Percentiles rank a stretch among this genome's conserved stretches.
phyloP scores from a whole-genome alignment of 2,797 vertebrate species.

The Capromys pilorides region DNA sequence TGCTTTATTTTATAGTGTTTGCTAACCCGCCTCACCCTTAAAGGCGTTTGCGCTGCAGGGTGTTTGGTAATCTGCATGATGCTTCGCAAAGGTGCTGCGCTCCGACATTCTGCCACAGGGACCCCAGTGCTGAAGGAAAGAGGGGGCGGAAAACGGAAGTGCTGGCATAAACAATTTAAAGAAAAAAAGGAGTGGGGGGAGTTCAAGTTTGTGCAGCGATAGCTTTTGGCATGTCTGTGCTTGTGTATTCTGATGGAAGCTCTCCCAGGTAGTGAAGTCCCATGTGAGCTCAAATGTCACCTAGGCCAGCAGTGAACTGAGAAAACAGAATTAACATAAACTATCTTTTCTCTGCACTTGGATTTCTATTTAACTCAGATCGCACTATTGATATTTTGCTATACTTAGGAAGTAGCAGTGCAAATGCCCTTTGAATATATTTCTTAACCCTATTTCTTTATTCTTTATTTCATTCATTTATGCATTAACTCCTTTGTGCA shows the following conservation, averaged over 20 bases:
- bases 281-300: neutral
- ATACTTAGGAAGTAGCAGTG: neutral
- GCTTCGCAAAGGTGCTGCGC: constrained; percentile 62
- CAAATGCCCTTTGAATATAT: neutral
- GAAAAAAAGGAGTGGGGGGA: neutral
- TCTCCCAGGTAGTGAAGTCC: neutral
- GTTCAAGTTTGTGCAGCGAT: neutral
- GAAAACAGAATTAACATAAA: constrained; percentile 45
- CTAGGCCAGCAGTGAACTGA: no score
- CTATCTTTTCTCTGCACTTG: constrained; percentile 15
- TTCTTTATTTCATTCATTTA: neutral
- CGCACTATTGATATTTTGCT: neutral
- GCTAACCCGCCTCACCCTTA: constrained; percentile 58
- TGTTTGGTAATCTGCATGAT: constrained; percentile 65
- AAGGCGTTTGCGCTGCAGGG: constrained; percentile 60
- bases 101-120: constrained; percentile 41
- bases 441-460: neutral
- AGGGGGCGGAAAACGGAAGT: constrained; percentile 41
- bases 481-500: neutral
- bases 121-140: constrained; percentile 44
- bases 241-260: neutral
- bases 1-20: constrained; percentile 69
- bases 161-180: constrained; percentile 48
- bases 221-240: neutral
- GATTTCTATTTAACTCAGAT: constrained; percentile 20